phyloP scores from a whole-genome alignment of 2,113 vertebrate species.

The Salvelinus namaycush region DNA sequence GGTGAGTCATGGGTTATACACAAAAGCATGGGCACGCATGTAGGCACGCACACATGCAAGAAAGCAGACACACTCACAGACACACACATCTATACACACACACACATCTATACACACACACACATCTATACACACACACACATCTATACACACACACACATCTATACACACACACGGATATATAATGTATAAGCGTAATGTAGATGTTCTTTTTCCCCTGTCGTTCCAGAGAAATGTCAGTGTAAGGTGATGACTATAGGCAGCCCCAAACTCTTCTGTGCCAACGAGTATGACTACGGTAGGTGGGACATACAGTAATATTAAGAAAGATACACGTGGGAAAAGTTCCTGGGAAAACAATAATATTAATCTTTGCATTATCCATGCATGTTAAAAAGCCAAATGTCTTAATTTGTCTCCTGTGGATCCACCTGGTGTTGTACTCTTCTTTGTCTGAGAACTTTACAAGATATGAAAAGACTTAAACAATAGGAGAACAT shows the following conservation, averaged over 20 bases:
- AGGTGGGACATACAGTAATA: slow-evolving; percentile 48
- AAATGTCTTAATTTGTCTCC: not conserved
- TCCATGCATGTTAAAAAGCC: not conserved
- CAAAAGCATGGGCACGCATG: not conserved
- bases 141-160: not conserved
- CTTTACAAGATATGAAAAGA: too few species aligned
- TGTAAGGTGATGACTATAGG: slow-evolving; percentile 86
- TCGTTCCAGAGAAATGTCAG: slow-evolving; percentile 86
- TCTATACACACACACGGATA: not conserved
- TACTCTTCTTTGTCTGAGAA: too few species aligned
- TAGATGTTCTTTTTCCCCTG: slow-evolving; percentile 36
- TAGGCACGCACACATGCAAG: slow-evolving; percentile 8
- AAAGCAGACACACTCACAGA: not conserved
- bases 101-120: too few species aligned
- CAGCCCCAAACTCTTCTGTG: slow-evolving; percentile 86
- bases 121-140: not conserved
- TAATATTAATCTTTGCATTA: not conserved
- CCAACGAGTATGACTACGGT: slow-evolving; percentile 92
- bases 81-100: too few species aligned
- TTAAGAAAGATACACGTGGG: not conserved
- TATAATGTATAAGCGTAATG: not conserved
- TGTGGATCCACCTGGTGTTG: too few species aligned
- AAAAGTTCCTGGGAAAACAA: not conserved
- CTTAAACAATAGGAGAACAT: not conserved
- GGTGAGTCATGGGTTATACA: slow-evolving; percentile 75